Evolutionary conservation across 2,888 invertebrate genomes (phyloP).

Genomic region (Hedychridium roseum): DNA sequence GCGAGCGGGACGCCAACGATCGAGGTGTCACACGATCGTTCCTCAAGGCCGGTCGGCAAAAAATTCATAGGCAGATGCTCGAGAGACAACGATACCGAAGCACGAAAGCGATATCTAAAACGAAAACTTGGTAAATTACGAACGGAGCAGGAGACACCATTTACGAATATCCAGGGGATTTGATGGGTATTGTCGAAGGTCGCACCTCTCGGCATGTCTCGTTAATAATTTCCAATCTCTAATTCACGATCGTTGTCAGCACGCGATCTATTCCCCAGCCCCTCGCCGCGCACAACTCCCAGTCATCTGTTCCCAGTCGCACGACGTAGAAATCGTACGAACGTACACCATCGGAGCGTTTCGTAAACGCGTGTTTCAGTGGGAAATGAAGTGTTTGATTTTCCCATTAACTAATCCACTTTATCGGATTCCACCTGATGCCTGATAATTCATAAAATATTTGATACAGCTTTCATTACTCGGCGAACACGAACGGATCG

Average conservation of each 20-base stretch:
- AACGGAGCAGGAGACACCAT: background rate
- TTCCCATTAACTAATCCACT: conserved; percentile 29
- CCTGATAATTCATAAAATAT: too few species aligned
- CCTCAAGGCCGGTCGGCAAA: conserved; percentile 23
- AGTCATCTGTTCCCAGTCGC: conserved; percentile 26
- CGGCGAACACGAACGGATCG: too few species aligned
- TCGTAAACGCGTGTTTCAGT: conserved; percentile 31
- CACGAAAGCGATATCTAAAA: background rate
- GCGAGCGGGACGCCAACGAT: conserved; percentile 31
- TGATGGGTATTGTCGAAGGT: conserved; percentile 25
- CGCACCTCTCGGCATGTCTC: conserved; percentile 20
- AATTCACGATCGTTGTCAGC: conserved; percentile 42
- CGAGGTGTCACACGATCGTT: conserved; percentile 26
- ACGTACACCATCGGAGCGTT: conserved; percentile 22
- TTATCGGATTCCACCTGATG: too few species aligned
- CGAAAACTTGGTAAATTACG: too few species aligned
- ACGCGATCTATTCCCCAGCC: conserved; percentile 36
- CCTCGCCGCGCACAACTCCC: conserved; percentile 10
- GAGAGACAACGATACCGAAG: background rate
- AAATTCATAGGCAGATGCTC: conserved; percentile 1
- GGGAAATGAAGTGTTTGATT: conserved; percentile 33
- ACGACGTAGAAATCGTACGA: conserved; percentile 27
- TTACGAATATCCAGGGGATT: conserved; percentile 13
- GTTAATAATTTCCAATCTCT: conserved; percentile 41
- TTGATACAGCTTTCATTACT: too few species aligned